A percentile compares a stretch with the other conserved stretches of the same genome.
Evolutionary conservation across 64 coral and sea anemone genomes (phyloP).

Genomic region (Montipora cactus): DNA sequence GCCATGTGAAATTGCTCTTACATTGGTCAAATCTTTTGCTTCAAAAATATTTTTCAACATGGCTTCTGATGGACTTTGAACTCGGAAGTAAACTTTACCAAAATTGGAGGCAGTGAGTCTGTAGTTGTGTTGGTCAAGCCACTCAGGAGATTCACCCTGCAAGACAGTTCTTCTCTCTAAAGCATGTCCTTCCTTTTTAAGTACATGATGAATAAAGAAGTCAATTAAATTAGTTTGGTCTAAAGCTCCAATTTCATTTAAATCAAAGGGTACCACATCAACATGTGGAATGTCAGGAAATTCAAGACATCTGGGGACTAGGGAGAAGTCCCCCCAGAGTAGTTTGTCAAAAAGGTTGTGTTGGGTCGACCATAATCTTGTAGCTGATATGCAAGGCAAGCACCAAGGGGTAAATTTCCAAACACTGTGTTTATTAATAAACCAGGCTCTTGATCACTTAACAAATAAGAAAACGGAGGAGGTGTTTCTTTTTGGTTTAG

Average conservation of each 20-base stretch:
- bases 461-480: neutral
- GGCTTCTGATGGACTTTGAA: neutral
- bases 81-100: conserved; percentile 16
- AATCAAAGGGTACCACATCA: neutral
- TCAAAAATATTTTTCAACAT: conserved; percentile 72
- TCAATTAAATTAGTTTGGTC: neutral
- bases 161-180: conserved; percentile 37
- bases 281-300: neutral
- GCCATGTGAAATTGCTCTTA: conserved; percentile 61
- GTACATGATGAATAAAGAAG: neutral
- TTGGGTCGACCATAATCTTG: conserved; percentile 34
- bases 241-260: neutral
- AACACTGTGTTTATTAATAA: conserved; percentile 19
- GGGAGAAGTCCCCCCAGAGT: neutral
- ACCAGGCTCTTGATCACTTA: neutral
- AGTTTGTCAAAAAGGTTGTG: conserved; percentile 30
- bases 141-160: conserved; percentile 23
- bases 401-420: conserved; percentile 13
- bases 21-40: conserved; percentile 63
- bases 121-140: conserved; percentile 26
- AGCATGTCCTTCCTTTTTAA: neutral
- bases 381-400: conserved; percentile 24
- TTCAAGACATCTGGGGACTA: neutral
- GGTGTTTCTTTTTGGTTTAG: no score
- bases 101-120: conserved; percentile 51